These are phyloP conservation scores for Balearica regulorum DNA, from an alignment of 2,797 vertebrate species.

Conservation along the genomic window DNA sequence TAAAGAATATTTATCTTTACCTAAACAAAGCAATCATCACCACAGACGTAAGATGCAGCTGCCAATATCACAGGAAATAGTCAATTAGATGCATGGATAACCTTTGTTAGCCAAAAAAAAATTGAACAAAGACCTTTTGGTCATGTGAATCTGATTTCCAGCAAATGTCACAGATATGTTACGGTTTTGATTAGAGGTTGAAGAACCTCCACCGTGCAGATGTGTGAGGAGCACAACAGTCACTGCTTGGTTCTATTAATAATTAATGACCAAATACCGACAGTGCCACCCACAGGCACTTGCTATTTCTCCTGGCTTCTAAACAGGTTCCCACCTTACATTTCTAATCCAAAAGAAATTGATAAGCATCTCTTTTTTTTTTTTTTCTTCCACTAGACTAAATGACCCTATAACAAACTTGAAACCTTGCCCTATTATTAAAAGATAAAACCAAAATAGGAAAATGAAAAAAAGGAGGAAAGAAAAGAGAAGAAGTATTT, in stretches of 20 bases:
- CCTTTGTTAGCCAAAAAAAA: neutral
- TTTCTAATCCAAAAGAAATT: neutral
- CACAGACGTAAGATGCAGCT: neutral
- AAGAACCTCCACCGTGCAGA: neutral
- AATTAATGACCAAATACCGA: constrained; percentile 24
- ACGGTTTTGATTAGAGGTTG: neutral
- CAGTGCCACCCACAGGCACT: constrained; percentile 23
- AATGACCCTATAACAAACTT: neutral
- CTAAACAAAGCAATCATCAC: neutral
- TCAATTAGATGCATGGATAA: neutral
- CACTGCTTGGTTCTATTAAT: neutral
- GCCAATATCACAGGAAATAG: neutral
- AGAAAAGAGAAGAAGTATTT: neutral
- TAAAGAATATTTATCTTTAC: neutral
- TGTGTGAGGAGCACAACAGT: neutral
- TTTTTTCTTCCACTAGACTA: neutral
- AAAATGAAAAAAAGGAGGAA: neutral
- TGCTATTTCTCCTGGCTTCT: neutral
- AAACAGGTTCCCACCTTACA: neutral
- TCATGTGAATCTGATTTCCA: neutral
- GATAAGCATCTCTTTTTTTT: neutral
- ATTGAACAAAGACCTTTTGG: neutral
- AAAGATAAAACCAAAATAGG: neutral
- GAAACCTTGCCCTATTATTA: neutral
- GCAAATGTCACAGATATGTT: neutral